Percentiles rank a stretch among this genome's conserved stretches.
phyloP scores from a whole-genome alignment of 2,113 vertebrate species.

The Nothobranchius kuhntae region DNA sequence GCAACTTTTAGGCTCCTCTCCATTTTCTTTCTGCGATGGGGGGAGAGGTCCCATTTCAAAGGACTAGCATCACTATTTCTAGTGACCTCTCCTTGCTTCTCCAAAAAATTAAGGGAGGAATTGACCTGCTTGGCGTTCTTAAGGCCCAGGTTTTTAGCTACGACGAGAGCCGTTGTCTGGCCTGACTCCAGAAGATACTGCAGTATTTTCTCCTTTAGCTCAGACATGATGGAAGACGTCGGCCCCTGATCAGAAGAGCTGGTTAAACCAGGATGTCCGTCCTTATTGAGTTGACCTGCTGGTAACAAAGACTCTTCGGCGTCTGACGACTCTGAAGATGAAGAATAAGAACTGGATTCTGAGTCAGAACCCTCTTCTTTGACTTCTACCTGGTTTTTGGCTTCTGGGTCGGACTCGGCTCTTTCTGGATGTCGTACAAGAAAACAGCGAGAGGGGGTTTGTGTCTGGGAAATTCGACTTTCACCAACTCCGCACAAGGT shows the following conservation, averaged over 20 bases:
- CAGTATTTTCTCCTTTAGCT: slow-evolving; percentile 86
- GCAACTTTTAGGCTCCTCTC: slow-evolving; percentile 79
- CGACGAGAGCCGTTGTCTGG: slow-evolving; percentile 78
- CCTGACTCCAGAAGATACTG: slow-evolving; percentile 77
- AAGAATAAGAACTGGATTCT: slow-evolving; percentile 58
- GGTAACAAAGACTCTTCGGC: slow-evolving; percentile 44
- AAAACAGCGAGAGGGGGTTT: neutral
- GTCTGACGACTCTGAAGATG: slow-evolving; percentile 50
- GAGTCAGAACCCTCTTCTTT: slow-evolving; percentile 43
- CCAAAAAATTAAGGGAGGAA: slow-evolving; percentile 81
- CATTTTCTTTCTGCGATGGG: slow-evolving; percentile 85
- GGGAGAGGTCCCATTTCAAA: slow-evolving; percentile 83
- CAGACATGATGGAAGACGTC: slow-evolving; percentile 73
- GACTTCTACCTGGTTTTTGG: slow-evolving; percentile 1
- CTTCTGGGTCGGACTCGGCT: slow-evolving; percentile 18
- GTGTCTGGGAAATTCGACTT: neutral
- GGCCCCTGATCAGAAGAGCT: slow-evolving; percentile 11
- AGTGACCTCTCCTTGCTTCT: slow-evolving; percentile 87
- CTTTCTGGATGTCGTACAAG: slow-evolving; percentile 11
- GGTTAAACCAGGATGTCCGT: neutral
- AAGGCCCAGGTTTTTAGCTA: slow-evolving; percentile 88
- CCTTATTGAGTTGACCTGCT: slow-evolving; percentile 1
- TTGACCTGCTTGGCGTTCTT: slow-evolving; percentile 83
- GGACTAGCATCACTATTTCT: slow-evolving; percentile 64
- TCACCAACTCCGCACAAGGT: slow-evolving; percentile 45